Evolutionary conservation across 1,140 invertebrate species (phyloP), one percentile per base, ranked within the genome.

Genomic region (Linepithema humile): DNA sequence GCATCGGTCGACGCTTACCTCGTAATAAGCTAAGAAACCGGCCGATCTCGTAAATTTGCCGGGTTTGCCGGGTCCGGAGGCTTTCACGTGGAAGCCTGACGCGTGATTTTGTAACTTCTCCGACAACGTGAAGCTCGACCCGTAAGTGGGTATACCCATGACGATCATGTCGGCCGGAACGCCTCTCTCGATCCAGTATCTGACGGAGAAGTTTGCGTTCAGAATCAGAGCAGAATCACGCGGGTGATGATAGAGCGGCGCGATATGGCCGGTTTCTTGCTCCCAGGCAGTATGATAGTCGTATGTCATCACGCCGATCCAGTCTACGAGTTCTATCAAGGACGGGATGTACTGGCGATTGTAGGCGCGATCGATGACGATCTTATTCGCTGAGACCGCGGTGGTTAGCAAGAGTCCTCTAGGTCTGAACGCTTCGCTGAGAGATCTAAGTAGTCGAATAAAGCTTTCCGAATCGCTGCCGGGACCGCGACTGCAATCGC

Each of bases 251-350:
- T 96, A 96, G 0, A 98, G 94, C 0, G 98, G 98, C 86, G 97
- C 97, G 0, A 98, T 95, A 91, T 98, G 98, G 0, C 97, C 97
- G 0, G 97, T 98, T 84, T 94, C 94, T 7, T 95, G 91, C 89
- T 98, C 98, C 97, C 97, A 98, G 9, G 96, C 96, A 0, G 97
- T 97, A 88, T 98, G 97, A 91, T 98, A 98, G 91, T 98, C 98
- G 85, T 98, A 98, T 0, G 97, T 96, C 97, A 98, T 98, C 0
- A 98, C 96, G 4, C 97, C 97, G 91, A 98, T 95, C 90, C 98
- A 98, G 89, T 98, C 97, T 2, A 97, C 95, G 55, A 96, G 92
- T 12, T 95, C 92, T 1, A 96, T 96, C 43, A 99, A 93, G 0
- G 94, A 91, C 0, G 95, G 92, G 1, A 98, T 92, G 9, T n/a